Evolutionary conservation across 2,113 vertebrate genomes (phyloP), one percentile per base, ranked within the genome.

Genomic region (Varanus komodoensis): DNA sequence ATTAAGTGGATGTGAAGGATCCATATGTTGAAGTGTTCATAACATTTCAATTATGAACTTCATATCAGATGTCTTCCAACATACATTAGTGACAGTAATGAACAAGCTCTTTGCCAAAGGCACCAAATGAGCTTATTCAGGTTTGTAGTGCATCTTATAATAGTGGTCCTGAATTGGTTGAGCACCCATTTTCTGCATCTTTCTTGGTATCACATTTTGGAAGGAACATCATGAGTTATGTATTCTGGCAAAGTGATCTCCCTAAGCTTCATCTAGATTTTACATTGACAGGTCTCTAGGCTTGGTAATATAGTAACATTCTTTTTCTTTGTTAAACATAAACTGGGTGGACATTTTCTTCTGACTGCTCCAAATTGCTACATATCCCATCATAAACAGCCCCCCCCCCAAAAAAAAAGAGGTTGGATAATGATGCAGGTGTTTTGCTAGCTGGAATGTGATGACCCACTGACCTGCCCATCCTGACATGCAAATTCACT

Each of bases 1-100:
- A 98, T 97, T 97, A 97, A 97, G 96, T 97, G 96, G 93, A 97
- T 97, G 96, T 97, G 97, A 98, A 97, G 93, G 97, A 97, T 97
- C 97, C 97, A 97, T 97, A 97, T 98, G 97, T 93, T 97, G 95
- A 97, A 97, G 95, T 95, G 93, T 96, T 97, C 96, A 95, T 96
- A 97, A 97, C 96, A 95, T 97, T 98, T 97, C 96, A 97, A 97
- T 97, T 98, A 97, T 75, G 91, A 97, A 96, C 89, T 97, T 96
- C 96, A 96, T 94, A 96, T 97, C 96, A 96, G 93, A 96, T 96
- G 95, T 96, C 96, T 97, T 95, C 95, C 81, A 80, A 93, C 92
- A 89, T 96, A 95, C 94, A 95, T 97, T 96, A 96, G 94, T 96
- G 96, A 93, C 91, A 94, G 77, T 96, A 96, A 95, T 82, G 87